phyloP scores from a whole-genome alignment of 1,140 invertebrate species.

The Atta texana region DNA sequence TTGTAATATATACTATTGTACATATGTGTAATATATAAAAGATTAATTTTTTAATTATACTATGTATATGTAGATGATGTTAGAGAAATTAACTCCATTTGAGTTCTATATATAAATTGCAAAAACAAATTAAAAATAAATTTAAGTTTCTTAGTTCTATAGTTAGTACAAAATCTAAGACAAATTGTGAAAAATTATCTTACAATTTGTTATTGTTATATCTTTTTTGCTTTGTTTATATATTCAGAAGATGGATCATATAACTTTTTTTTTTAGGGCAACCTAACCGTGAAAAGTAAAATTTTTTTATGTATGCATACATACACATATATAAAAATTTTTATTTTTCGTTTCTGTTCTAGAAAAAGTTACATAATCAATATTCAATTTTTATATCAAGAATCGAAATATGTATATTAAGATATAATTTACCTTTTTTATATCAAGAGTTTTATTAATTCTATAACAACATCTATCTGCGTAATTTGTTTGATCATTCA shows the following conservation, averaged over 20 bases:
- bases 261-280: too few species aligned
- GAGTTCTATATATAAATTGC: not conserved
- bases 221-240: not conserved
- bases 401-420: conserved; percentile 15
- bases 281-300: too few species aligned
- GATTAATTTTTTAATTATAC: not conserved
- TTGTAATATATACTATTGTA: not conserved
- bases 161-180: conserved; percentile 2
- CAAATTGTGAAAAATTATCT: not conserved
- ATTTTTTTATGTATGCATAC: too few species aligned
- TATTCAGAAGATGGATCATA: not conserved
- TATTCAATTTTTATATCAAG: not conserved
- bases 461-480: conserved; percentile 58
- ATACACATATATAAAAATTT: too few species aligned
- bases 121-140: not conserved
- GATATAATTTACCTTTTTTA: not conserved
- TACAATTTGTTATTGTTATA: conserved; percentile 17
- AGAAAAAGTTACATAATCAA: too few species aligned
- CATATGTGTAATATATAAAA: not conserved
- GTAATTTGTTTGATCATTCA: conserved; percentile 29
- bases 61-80: not conserved
- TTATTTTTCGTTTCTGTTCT: too few species aligned
- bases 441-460: conserved; percentile 39
- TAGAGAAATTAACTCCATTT: conserved; percentile 21
- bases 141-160: not conserved